These are phyloP conservation scores for Trichopria drosophilae DNA, from an alignment of 2,888 invertebrate genomes.

Conservation along the genomic window DNA sequence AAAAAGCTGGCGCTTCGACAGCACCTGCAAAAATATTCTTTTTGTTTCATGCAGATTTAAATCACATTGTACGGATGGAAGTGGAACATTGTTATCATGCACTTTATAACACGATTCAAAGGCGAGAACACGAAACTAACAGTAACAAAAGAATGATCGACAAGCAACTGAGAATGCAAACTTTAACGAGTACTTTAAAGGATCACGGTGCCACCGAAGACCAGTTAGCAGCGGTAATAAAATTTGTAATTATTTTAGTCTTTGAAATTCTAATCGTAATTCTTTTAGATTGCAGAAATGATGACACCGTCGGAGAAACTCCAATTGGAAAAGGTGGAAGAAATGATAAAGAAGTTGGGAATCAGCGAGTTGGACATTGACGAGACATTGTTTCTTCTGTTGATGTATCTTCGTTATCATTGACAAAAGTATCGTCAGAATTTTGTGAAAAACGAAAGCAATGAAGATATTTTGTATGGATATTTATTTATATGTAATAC, in stretches of 20 bases:
- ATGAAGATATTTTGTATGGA: constrained; percentile 50
- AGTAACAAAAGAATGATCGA: constrained; percentile 80
- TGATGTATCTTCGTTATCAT: constrained; percentile 71
- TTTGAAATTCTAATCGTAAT: constrained; percentile 13
- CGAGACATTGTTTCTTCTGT: constrained; percentile 78
- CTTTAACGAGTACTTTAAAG: constrained; percentile 77
- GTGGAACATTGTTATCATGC: constrained; percentile 74
- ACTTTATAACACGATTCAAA: constrained; percentile 69
- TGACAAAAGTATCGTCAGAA: constrained; percentile 49
- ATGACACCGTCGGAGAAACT: constrained; percentile 83
- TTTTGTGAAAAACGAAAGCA: constrained; percentile 20
- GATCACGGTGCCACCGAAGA: constrained; percentile 76
- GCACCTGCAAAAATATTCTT: constrained; percentile 81
- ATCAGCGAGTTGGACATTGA: constrained; percentile 80
- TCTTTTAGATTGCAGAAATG: constrained; percentile 76
- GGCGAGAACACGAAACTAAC: constrained; percentile 67
- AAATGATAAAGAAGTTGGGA: constrained; percentile 75
- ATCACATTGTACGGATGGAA: constrained; percentile 70
- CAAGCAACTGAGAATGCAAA: constrained; percentile 83
- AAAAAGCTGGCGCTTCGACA: constrained; percentile 70
- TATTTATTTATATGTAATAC: constrained; percentile 57
- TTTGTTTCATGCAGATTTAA: constrained; percentile 74
- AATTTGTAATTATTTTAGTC: constrained; percentile 17
- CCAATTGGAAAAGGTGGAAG: constrained; percentile 74
- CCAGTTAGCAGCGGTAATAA: constrained; percentile 75